Base-by-base conservation (phyloP, 2,888 invertebrate species). In the Dendrolimus pini region DNA sequence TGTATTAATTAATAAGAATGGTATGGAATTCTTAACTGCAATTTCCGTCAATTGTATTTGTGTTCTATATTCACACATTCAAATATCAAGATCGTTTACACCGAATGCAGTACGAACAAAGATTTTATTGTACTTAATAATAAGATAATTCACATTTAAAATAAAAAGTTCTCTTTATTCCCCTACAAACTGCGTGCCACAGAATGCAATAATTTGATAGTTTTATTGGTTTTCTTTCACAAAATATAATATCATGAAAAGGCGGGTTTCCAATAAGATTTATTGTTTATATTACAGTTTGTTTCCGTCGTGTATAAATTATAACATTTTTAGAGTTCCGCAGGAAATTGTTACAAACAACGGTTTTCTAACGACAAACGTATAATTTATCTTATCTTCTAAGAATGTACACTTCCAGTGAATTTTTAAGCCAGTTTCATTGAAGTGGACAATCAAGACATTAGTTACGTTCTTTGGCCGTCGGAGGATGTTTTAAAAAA, bases 91-190 rank as follows among this genome's bases (percentile, higher is more conserved):
- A 71, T 41, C 12, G 9, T 53, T 63, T 2, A 1, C 55, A 75
- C 74, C 60, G 13, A 57, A 62, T 69, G 72, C 58, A 76, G 63
- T 10, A 68, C 62, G 65, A 72, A 81, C 77, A 82, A 83, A 81
- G 74, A 81, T 87, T 87, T 86, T 85, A 86, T 88, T 88, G 86
- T 87, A 74, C 72, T 82, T 72, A 66, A 78, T 80, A 81, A 75
- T 80, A 80, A 82, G 80, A 84, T 80, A 82, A 82, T 80, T 81
- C 74, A 78, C 77, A 74, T 6, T 47, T 65, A 74, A 74, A 82
- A 78, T 65, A 80, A 83, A 85, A 81, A 75, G 62, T 62, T 62
- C 67, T 77, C 78, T 82, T 83, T 82, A 83, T 82, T 78, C 78
- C 75, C 67, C 66, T 68, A 71, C 71, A 76, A 79, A 74, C 70